These are phyloP conservation scores for Labeo catla DNA, from an alignment of 2,113 vertebrate species.

Conservation along the genomic window DNA sequence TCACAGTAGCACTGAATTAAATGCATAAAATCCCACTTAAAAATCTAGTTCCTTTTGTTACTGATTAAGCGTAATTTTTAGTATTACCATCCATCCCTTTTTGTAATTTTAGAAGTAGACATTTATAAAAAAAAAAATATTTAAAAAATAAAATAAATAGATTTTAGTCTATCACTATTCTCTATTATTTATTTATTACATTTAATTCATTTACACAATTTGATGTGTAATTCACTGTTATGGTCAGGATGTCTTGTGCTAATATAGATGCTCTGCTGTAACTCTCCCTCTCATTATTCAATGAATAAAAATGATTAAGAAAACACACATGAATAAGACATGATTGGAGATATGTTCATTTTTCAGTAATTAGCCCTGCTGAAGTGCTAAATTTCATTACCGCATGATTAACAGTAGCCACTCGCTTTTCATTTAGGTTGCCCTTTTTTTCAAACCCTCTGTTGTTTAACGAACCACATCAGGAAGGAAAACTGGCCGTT, in stretches of 20 bases:
- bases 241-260: neutral
- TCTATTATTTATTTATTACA: neutral
- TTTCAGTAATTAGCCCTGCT: slow-evolving; percentile 39
- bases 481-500: slow-evolving; percentile 3
- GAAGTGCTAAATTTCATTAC: slow-evolving; percentile 24
- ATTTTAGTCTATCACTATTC: neutral
- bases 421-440: neutral
- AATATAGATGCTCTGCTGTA: neutral
- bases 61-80: neutral
- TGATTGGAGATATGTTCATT: neutral
- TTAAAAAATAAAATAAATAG: no score
- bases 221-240: neutral
- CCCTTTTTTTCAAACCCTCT: neutral
- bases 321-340: neutral
- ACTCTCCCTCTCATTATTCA: slow-evolving; percentile 2
- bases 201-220: neutral
- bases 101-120: neutral
- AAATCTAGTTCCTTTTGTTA: neutral
- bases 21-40: neutral
- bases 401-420: slow-evolving; percentile 8
- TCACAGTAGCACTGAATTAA: neutral
- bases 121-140: neutral
- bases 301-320: neutral
- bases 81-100: neutral
- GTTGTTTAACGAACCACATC: slow-evolving; percentile 13